Base-by-base conservation (phyloP, 1,140 invertebrate genomes). In the Magallana ariakensis region DNA sequence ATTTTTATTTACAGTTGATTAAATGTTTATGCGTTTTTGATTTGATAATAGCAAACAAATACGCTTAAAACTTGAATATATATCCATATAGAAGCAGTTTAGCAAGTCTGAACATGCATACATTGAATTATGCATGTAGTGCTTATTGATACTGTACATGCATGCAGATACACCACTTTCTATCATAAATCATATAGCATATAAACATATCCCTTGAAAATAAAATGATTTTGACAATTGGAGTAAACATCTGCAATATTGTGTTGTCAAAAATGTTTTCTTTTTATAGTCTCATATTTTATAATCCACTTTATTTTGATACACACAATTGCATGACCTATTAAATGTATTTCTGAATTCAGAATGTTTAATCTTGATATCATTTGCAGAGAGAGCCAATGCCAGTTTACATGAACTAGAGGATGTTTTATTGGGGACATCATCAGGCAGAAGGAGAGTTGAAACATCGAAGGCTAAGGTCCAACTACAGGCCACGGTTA, bases 331-430 rank as follows among this genome's bases (percentile, higher is more conserved):
- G 33, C 33, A 4, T 46, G 33, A 46, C 33, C 15, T 16, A 1
- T 54, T 26, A 19, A n/a, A 33, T 83, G 26, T 26, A 56, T 54
- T 13, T 13, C 62, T 57, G 58, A 46, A 46, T 5, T 5, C 33
- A 46, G 33, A 46, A 5, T 46, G 33, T 46, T 46, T 46, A 46
- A 46, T 46, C 33, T 46, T 46, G 5, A 46, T 46, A 46, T 46
- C 16, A 83, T 55, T 86, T 86, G 7, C 66, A 92, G 92, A 91
- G n/a, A 66, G 91, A 85, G 92, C 90, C 8, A 90, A 89, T 87
- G 88, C 89, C 53, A 92, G 89, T 83, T 70, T 91, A 16, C 87
- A 91, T 66, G 90, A 90, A 19, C 80, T 92, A 46, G 89, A 89
- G 16, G 86, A 87, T 53, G 85, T 88, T 56, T 81, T 91, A 1